Evolutionary conservation across 2,797 vertebrate genomes (phyloP).

Genomic region (Selene dorsalis): DNA sequence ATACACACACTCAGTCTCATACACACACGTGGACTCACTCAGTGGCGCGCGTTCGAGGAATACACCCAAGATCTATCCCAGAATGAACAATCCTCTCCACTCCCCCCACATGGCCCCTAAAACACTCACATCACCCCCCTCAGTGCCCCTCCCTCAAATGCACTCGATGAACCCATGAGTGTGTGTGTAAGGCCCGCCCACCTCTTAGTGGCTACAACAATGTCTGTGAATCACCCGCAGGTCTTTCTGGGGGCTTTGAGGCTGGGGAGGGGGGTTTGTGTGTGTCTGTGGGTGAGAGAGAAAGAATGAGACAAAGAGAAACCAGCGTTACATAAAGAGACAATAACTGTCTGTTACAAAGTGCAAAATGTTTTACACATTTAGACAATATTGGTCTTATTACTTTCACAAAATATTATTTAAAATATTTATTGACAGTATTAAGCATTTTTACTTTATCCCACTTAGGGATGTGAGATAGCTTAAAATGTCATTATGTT

Average conservation of each 20-base stretch:
- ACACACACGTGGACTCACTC: background rate
- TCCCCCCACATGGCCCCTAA: slow-evolving; percentile 40
- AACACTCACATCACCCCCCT: slow-evolving; percentile 37
- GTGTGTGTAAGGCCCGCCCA: slow-evolving; percentile 49
- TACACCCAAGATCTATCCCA: slow-evolving; percentile 39
- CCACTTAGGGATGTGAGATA: background rate
- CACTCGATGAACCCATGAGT: slow-evolving; percentile 66
- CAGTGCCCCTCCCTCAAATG: slow-evolving; percentile 56
- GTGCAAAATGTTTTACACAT: background rate
- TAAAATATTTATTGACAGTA: too few relatives aligned
- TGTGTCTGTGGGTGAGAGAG: background rate
- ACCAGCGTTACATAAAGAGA: slow-evolving; percentile 1
- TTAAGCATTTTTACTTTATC: background rate
- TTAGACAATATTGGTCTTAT: background rate
- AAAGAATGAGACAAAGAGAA: slow-evolving; percentile 43
- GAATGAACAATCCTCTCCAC: slow-evolving; percentile 16
- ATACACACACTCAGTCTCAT: slow-evolving; percentile 8
- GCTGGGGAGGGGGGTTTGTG: slow-evolving; percentile 16
- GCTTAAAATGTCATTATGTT: background rate
- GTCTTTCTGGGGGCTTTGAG: slow-evolving; percentile 38
- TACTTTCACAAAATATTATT: too few relatives aligned
- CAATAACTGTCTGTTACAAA: background rate
- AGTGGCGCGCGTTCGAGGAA: slow-evolving; percentile 28
- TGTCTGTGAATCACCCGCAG: slow-evolving; percentile 60
- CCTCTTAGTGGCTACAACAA: slow-evolving; percentile 52